phyloP scores from a whole-genome alignment of 2,797 vertebrate genomes.

The Acanthornis magna region DNA sequence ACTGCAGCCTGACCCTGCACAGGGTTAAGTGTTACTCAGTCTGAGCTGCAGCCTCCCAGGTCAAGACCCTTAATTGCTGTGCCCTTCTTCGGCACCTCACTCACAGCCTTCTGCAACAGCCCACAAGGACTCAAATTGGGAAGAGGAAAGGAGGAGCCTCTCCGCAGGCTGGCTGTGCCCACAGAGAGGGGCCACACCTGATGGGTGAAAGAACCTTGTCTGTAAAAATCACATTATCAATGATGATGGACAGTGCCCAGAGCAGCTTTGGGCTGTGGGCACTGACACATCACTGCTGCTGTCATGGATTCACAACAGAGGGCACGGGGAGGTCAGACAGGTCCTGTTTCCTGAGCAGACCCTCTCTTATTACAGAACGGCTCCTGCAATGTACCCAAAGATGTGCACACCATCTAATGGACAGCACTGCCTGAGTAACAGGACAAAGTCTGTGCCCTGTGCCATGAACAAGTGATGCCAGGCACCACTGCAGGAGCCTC shows the following conservation, averaged over 20 bases:
- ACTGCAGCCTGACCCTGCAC: neutral
- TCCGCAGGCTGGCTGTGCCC: neutral
- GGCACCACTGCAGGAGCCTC: neutral
- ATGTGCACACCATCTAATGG: neutral
- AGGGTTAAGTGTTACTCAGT: neutral
- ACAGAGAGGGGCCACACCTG: accelerated
- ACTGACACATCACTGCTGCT: neutral
- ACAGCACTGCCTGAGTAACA: neutral
- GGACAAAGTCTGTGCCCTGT: neutral
- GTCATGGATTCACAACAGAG: neutral
- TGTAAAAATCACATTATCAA: neutral
- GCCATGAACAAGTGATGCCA: neutral
- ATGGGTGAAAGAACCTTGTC: neutral
- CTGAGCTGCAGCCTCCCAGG: neutral
- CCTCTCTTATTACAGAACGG: neutral
- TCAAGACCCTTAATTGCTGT: constrained; percentile 31
- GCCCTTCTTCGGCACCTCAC: neutral
- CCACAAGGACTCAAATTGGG: accelerated
- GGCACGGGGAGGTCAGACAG: neutral
- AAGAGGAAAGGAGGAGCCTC: neutral
- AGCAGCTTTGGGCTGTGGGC: neutral
- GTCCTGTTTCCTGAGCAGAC: neutral
- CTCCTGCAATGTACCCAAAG: neutral
- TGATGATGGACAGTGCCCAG: neutral
- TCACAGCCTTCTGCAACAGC: neutral